Base-by-base conservation (phyloP, 2,888 invertebrate species). In the Drosophila demipolita region DNA sequence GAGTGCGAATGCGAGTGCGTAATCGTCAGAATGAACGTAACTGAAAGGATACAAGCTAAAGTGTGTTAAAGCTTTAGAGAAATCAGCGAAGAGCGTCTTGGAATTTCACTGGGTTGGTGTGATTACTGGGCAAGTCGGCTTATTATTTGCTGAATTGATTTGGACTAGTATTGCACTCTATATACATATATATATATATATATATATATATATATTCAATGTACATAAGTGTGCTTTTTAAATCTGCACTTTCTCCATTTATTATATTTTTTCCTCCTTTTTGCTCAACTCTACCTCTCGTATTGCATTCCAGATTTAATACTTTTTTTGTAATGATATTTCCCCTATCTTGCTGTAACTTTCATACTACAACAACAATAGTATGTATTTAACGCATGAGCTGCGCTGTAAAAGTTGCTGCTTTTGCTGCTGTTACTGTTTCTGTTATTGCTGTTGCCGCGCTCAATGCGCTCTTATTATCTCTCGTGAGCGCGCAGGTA, bases 301-400 rank as follows among this genome's bases (percentile, higher is more conserved):
- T 1, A 45, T 8, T 45, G 23, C 45, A 12, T 67, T 54, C n/a
- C 36, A 48, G 45, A n/a, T 55, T 49, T 49, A 17, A 17, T 5
- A 40, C n/a, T 29, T 69, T 60, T 50, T 32, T 53, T 35, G 29
- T 29, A 70, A 68, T 70, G 49, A 64, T 63, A 62, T 73, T 38
- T 68, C 42, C 36, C 53, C 53, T 12, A 40, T 36, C 57, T 36
- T 15, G 12, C 48, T n/a, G 26, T 17, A 45, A 33, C 64, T 11
- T 50, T 36, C 40, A 45, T 1, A 20, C 48, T 17, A 29, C 15
- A 9, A 17, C 29, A 20, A 8, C 32, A 20, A 33, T 11, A 20
- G 20, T 8, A 53, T 38, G 66, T 40, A 59, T 62, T 80, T 83
- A 53, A 86, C 78, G 78, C 87, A 74, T 81, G 71, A 86, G 61